Percentiles rank a stretch among this genome's conserved stretches.
Evolutionary conservation across 64 coral and sea anemone species (phyloP).

Genomic region (Actinia tenebrosa): DNA sequence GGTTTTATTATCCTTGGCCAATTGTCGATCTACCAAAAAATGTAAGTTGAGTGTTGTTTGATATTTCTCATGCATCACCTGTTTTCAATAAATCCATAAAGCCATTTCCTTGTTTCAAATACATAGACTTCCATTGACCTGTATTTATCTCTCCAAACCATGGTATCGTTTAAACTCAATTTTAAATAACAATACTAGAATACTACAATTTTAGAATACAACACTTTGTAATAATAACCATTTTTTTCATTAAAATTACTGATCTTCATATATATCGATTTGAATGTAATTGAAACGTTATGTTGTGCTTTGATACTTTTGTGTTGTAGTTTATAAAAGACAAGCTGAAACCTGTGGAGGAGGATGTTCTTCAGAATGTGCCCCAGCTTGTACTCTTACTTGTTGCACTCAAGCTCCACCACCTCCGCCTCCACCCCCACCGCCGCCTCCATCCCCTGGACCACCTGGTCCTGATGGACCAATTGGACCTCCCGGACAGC

Average conservation of each 20-base stretch:
- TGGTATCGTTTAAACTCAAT: too few species aligned
- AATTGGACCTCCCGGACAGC: constrained; percentile 66
- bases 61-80: constrained; percentile 7
- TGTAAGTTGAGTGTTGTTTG: constrained; percentile 5
- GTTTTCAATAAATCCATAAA: background rate
- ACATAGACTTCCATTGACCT: too few species aligned
- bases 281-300: too few species aligned
- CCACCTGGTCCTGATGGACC: constrained; percentile 75
- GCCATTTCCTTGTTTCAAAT: too few species aligned
- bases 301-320: background rate
- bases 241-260: too few species aligned
- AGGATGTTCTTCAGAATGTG: constrained; percentile 54
- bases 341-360: constrained; percentile 27
- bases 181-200: too few species aligned
- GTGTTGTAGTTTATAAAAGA: constrained; percentile 29
- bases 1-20: constrained; percentile 18
- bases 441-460: constrained; percentile 67
- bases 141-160: too few species aligned
- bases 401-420: constrained; percentile 61
- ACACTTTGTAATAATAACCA: too few species aligned
- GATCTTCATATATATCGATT: too few species aligned
- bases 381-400: constrained; percentile 49
- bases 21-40: constrained; percentile 12
- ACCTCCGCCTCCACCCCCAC: constrained; percentile 43
- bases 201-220: too few species aligned